Base-by-base conservation (phyloP, 2,113 vertebrate genomes). In the Aptenodytes patagonicus region DNA sequence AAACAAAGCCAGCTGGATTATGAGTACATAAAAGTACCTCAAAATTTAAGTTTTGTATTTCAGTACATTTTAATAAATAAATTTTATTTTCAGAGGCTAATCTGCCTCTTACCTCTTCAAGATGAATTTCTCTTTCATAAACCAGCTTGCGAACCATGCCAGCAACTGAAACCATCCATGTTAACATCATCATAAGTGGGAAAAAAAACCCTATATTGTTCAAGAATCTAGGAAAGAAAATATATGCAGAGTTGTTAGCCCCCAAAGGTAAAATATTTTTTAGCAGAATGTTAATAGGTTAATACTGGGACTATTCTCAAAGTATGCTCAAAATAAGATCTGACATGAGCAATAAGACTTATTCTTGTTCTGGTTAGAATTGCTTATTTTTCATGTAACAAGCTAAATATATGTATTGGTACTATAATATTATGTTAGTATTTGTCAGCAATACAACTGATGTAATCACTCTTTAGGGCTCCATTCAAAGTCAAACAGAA, bases 151-250 rank as follows among this genome's bases (percentile, higher is more conserved):
- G 97, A 73, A 98, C 98, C 97, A 98, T 98, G 47, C 84, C 95
- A 92, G 97, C 98, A 93, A 98, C 94, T 34, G 97, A 98, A 84
- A 98, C 89, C 77, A 98, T 94, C 98, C 98, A 98, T 1, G 96
- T 97, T 77, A 98, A 47, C 98, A 98, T 98, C 98, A 98, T 98
- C 84, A 98, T 97, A 82, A 98, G 93, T 12, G 98, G 98, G 11
- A 98, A 98, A 66, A 98, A 98, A 93, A 98, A 97, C 0, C 97
- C 97, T 32, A 96, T 96, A 3, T 98, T 98, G 95, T 97, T 98
- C 92, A 98, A 90, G 89, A 98, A 98, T 26, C 98, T 98, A 76
- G 52, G 69, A 93, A 61, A 62, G 15, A 42, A 92, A 24, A 38
- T 29, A 81, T 13, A 68, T 9, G 9, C 17, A 77, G 20, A 62